Conservation (phyloP, 2,113 vertebrate species). For the Misgurnus anguillicaudatus region DNA sequence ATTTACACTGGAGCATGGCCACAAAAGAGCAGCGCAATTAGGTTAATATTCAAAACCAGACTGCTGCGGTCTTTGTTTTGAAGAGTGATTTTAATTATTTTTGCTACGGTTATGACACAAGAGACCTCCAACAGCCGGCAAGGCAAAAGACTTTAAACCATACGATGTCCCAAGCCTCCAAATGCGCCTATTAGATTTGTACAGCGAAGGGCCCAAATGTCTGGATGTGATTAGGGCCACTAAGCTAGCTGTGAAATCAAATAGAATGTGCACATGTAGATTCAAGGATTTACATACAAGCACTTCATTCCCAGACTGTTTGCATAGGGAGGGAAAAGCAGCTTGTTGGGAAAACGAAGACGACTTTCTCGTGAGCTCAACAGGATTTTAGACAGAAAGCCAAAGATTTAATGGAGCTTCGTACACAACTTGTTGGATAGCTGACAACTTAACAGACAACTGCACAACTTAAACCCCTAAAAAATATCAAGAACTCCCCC, state of each 20-base stretch:
- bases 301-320: slow-evolving; percentile 49
- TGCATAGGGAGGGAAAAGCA: slow-evolving; percentile 54
- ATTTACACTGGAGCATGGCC: slow-evolving; percentile 39
- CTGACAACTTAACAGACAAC: not conserved
- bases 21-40: slow-evolving; percentile 49
- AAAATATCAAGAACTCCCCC: slow-evolving; percentile 6
- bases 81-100: slow-evolving; percentile 64
- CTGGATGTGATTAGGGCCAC: slow-evolving; percentile 70
- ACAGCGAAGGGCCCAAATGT: slow-evolving; percentile 69
- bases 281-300: slow-evolving; percentile 73
- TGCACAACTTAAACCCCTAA: slow-evolving; percentile 16
- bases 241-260: slow-evolving; percentile 77
- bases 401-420: slow-evolving; percentile 22
- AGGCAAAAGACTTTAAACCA: slow-evolving; percentile 54
- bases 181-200: slow-evolving; percentile 66
- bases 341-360: slow-evolving; percentile 20
- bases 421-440: slow-evolving; percentile 9
- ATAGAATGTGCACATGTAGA: slow-evolving; percentile 71
- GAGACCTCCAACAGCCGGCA: slow-evolving; percentile 63
- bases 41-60: slow-evolving; percentile 49
- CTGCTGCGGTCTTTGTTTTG: slow-evolving; percentile 55
- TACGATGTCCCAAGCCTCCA: slow-evolving; percentile 47
- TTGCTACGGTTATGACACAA: slow-evolving; percentile 53
- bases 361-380: slow-evolving; percentile 57
- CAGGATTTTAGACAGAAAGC: slow-evolving; percentile 64